phyloP scores from a whole-genome alignment of 2,888 invertebrate species.

The Phaedon cochleariae region DNA sequence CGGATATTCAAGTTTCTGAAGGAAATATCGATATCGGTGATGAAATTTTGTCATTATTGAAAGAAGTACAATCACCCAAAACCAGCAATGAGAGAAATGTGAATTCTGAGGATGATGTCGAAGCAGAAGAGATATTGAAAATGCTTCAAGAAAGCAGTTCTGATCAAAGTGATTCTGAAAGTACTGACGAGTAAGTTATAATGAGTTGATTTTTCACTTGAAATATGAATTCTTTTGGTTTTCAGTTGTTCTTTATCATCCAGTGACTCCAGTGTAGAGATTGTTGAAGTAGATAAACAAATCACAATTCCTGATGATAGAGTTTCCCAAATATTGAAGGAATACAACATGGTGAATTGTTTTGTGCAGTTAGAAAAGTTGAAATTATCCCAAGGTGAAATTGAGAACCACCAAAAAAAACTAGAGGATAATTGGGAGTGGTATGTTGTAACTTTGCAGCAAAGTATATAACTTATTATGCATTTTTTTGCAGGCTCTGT shows the following conservation, averaged over 20 bases:
- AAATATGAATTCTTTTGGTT: too few species aligned
- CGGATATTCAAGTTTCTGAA: background rate
- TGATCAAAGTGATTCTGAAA: conserved; percentile 13
- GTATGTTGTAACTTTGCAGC: conserved; percentile 17
- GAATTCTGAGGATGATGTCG: background rate
- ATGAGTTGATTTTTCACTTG: too few species aligned
- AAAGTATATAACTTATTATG: background rate
- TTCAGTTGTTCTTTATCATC: background rate
- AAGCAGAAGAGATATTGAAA: conserved; percentile 12
- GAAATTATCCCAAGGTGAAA: conserved; percentile 12
- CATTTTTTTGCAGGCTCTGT: conserved; percentile 10
- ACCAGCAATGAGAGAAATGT: conserved; percentile 4
- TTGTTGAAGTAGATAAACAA: background rate
- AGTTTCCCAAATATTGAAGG: background rate
- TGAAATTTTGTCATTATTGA: conserved; percentile 29
- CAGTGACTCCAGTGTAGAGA: conserved; percentile 8
- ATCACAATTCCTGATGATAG: background rate
- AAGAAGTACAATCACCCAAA: conserved; percentile 18
- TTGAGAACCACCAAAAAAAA: conserved; percentile 18
- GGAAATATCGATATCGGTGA: conserved; percentile 13
- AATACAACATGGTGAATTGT: conserved; percentile 22
- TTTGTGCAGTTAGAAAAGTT: conserved; percentile 26
- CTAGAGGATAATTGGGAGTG: conserved; percentile 29
- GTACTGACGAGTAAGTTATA: conserved; percentile 17
- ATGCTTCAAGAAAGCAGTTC: conserved; percentile 5